Percentiles rank a stretch among this genome's conserved stretches.
These are phyloP conservation scores for Podilymbus podiceps DNA, from an alignment of 2,113 vertebrate species.

Conservation along the genomic window DNA sequence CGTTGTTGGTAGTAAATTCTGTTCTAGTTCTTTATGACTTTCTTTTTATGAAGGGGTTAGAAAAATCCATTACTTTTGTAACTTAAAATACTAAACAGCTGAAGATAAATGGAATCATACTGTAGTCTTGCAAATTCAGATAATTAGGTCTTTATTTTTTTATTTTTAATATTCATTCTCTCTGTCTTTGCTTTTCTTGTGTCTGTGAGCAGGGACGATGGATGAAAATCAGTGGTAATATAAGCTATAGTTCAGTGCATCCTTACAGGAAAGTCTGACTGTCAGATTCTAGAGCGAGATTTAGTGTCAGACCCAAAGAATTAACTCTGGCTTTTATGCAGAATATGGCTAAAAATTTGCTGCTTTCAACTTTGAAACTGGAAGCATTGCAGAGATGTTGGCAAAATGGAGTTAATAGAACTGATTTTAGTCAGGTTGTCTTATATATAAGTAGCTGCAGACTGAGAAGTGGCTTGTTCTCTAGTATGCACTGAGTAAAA, in stretches of 20 bases:
- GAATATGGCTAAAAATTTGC: background rate
- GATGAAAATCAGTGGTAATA: background rate
- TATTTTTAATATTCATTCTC: background rate
- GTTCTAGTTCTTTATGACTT: background rate
- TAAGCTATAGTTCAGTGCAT: background rate
- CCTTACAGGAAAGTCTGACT: background rate
- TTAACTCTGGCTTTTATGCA: background rate
- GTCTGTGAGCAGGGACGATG: background rate
- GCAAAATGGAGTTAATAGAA: background rate
- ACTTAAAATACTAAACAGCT: background rate
- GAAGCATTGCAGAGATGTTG: background rate
- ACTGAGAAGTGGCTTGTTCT: background rate
- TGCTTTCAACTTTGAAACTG: background rate
- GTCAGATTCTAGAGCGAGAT: background rate
- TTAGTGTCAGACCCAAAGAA: background rate
- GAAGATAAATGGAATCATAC: background rate
- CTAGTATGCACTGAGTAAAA: background rate
- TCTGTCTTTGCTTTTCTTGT: background rate
- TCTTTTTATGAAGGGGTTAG: background rate
- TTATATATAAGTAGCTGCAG: background rate
- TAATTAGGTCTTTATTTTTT: background rate
- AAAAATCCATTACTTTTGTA: background rate
- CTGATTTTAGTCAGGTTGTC: background rate
- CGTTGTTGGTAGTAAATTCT: background rate
- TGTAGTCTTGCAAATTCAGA: background rate